A percentile compares a stretch with the other conserved stretches of the same genome.
These are phyloP conservation scores for Tetragonula clypearis DNA, from an alignment of 1,140 invertebrate genomes.

Conservation along the genomic window DNA sequence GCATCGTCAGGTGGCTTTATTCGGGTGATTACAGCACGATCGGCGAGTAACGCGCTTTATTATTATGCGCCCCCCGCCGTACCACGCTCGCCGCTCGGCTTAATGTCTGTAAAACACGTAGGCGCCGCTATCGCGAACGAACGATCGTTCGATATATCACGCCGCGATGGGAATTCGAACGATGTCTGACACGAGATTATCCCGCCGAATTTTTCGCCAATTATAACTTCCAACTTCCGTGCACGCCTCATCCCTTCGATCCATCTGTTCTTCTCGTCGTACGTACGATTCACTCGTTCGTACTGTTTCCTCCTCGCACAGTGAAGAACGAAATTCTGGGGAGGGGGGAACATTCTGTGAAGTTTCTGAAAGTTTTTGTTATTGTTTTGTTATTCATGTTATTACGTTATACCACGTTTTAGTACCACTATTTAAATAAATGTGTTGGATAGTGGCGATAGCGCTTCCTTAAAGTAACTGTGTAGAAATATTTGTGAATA, in stretches of 20 bases:
- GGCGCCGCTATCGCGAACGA: conserved; percentile 46
- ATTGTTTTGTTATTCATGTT: too few species aligned
- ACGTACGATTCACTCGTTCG: not conserved
- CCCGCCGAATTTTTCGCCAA: conserved; percentile 37
- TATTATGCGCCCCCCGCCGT: conserved; percentile 56
- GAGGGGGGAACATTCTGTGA: too few species aligned
- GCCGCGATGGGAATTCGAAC: conserved; percentile 25
- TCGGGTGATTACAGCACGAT: conserved; percentile 52
- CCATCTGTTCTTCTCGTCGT: too few species aligned
- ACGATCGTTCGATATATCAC: conserved; percentile 55
- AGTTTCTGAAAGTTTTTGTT: too few species aligned
- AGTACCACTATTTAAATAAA: too few species aligned
- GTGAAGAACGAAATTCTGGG: too few species aligned
- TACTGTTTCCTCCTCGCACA: not conserved
- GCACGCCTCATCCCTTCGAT: too few species aligned
- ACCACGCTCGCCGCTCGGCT: conserved; percentile 44
- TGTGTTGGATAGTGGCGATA: too few species aligned
- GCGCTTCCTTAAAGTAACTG: too few species aligned
- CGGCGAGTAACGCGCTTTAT: conserved; percentile 59
- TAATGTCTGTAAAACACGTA: conserved; percentile 63
- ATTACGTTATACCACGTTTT: too few species aligned
- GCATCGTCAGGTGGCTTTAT: conserved; percentile 55
- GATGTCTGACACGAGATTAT: not conserved
- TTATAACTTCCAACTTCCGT: conserved; percentile 43
- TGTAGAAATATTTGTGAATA: too few species aligned